These are phyloP conservation scores for Paraplagusia blochii DNA, from an alignment of 2,113 vertebrate genomes.

Conservation along the genomic window DNA sequence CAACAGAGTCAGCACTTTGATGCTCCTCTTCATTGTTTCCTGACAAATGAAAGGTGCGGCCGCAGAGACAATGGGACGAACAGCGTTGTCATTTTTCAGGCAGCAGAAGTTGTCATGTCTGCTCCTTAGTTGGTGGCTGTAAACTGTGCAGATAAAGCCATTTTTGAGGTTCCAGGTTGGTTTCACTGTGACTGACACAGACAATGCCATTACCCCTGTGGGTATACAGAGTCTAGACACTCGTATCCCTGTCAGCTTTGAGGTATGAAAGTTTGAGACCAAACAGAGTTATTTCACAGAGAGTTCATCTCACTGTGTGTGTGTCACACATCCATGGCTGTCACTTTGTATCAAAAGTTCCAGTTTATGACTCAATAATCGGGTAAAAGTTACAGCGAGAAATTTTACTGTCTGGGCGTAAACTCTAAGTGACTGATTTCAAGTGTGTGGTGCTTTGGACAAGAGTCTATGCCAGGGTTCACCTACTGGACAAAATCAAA, in stretches of 20 bases:
- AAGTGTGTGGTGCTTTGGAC: too few species aligned
- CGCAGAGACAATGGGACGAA: conserved; percentile 33
- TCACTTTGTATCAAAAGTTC: too few species aligned
- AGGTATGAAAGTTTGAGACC: conserved; percentile 53
- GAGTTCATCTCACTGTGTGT: too few species aligned
- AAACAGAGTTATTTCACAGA: conserved; percentile 33
- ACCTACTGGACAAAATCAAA: too few species aligned
- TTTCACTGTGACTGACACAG: conserved; percentile 50
- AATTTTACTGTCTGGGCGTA: too few species aligned
- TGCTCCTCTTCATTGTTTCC: conserved; percentile 37
- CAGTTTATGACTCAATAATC: too few species aligned
- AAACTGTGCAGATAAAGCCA: conserved; percentile 35
- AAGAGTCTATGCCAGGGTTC: too few species aligned
- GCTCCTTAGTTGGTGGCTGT: conserved; percentile 14
- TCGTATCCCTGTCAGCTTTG: conserved; percentile 42
- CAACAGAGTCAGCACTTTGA: conserved; percentile 39
- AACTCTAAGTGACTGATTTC: too few species aligned
- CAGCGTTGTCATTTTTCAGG: conserved; percentile 47
- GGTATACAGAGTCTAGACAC: conserved; percentile 34
- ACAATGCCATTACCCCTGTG: conserved; percentile 54
- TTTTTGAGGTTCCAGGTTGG: conserved; percentile 20
- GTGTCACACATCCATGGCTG: too few species aligned
- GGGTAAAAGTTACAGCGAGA: too few species aligned
- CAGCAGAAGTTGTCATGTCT: conserved; percentile 44
- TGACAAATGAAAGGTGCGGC: conserved; percentile 35